phyloP scores from a whole-genome alignment of 2,888 invertebrate species.

The Latheticus oryzae region DNA sequence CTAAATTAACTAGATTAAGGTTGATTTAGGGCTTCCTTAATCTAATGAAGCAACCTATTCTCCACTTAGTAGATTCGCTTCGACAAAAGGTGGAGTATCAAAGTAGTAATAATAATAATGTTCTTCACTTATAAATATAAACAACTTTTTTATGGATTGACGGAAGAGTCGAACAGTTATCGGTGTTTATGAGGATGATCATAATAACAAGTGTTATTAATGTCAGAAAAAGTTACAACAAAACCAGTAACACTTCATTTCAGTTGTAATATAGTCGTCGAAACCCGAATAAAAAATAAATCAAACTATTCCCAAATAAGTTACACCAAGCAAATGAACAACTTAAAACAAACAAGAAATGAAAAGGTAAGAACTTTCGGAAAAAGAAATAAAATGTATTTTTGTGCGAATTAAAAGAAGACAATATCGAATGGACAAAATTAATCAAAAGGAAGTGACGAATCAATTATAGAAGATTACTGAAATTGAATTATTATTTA shows the following conservation, averaged over 20 bases:
- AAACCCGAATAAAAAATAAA: slow-evolving; percentile 20
- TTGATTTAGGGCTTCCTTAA: slow-evolving; percentile 5
- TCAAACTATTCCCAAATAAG: slow-evolving; percentile 45
- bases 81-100: neutral
- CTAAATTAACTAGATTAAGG: slow-evolving; percentile 2
- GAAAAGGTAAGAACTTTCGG: slow-evolving; percentile 37
- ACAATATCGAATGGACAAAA: no score
- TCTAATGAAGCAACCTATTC: neutral
- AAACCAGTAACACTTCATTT: slow-evolving; percentile 34
- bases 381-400: no score
- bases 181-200: slow-evolving; percentile 36
- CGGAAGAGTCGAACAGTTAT: slow-evolving; percentile 35
- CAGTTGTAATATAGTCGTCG: slow-evolving; percentile 41
- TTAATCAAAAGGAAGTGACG: no score
- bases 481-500: slow-evolving; percentile 12
- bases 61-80: neutral
- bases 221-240: slow-evolving; percentile 36
- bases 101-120: no score
- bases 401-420: no score
- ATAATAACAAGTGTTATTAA: slow-evolving; percentile 40
- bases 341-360: slow-evolving; percentile 5
- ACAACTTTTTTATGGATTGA: slow-evolving; percentile 17
- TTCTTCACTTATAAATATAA: slow-evolving; percentile 9
- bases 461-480: slow-evolving; percentile 8
- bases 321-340: slow-evolving; percentile 48